Evolutionary conservation across 2,888 invertebrate species (phyloP).

Genomic region (Xylocampa areola): DNA sequence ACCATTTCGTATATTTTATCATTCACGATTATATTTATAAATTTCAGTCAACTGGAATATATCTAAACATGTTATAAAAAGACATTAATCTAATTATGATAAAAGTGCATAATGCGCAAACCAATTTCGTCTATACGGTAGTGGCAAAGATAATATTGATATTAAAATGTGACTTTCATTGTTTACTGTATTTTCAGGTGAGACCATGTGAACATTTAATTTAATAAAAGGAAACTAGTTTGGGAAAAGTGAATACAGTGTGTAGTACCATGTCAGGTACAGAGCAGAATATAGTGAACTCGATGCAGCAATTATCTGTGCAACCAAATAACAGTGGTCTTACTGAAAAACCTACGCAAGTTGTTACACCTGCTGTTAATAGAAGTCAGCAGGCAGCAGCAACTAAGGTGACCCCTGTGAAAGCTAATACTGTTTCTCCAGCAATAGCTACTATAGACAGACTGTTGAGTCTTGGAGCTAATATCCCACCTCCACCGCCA

Average conservation of each 20-base stretch:
- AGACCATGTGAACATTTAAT: conserved; percentile 78
- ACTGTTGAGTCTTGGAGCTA: conserved; percentile 82
- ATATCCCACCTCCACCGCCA: conserved; percentile 84
- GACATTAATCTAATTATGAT: conserved; percentile 37
- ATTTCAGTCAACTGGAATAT: conserved; percentile 9
- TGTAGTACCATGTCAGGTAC: conserved; percentile 88
- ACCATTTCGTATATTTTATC: conserved; percentile 63
- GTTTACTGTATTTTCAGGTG: conserved; percentile 72
- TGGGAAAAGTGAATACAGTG: conserved; percentile 67
- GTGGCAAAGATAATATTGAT: conserved; percentile 28
- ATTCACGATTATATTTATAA: conserved; percentile 32
- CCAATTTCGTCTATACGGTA: conserved; percentile 34
- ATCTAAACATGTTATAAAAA: conserved; percentile 7
- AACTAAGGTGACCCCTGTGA: conserved; percentile 80
- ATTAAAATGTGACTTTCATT: conserved; percentile 37
- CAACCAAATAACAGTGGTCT: conserved; percentile 84
- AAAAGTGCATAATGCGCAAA: conserved; percentile 30
- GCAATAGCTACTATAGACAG: conserved; percentile 88
- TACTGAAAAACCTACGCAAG: conserved; percentile 87
- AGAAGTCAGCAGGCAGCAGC: conserved; percentile 78
- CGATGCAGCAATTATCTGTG: conserved; percentile 87
- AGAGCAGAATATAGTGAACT: conserved; percentile 87
- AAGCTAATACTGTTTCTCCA: conserved; percentile 81
- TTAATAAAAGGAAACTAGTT: conserved; percentile 66
- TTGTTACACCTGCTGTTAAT: conserved; percentile 87